Conservation (phyloP, 1,140 invertebrate species). For the Ostrea edulis region DNA sequence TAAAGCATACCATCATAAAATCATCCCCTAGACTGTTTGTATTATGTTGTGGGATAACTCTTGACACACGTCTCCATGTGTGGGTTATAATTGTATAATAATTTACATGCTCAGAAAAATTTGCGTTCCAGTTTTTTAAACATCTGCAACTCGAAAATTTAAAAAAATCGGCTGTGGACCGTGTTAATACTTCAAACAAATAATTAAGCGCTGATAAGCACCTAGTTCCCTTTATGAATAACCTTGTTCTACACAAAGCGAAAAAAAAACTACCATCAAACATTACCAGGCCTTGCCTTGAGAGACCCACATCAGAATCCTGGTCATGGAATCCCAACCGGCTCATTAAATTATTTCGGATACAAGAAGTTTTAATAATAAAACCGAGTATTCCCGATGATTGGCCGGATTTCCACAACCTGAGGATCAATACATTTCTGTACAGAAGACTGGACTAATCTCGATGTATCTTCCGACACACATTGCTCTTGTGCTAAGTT, state of each 20-base stretch:
- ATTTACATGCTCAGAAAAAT: too few relatives aligned
- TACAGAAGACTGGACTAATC: too few relatives aligned
- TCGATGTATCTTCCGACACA: too few relatives aligned
- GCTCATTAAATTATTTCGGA: constrained; percentile 14
- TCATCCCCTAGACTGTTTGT: too few relatives aligned
- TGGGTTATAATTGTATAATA: too few relatives aligned
- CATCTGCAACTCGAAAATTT: too few relatives aligned
- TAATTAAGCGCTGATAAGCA: not conserved
- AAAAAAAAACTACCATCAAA: not conserved
- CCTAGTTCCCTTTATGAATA: not conserved
- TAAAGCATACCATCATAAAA: too few relatives aligned
- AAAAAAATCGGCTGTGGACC: not conserved
- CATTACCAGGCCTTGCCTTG: not conserved
- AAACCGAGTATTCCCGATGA: not conserved
- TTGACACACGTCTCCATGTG: too few relatives aligned
- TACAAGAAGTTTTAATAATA: not conserved
- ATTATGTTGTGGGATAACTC: too few relatives aligned
- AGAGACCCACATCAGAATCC: not conserved
- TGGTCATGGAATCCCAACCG: not conserved
- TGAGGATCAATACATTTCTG: too few relatives aligned
- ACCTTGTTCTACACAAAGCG: not conserved
- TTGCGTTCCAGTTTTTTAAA: too few relatives aligned
- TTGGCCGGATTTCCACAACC: not conserved
- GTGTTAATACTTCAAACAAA: not conserved
- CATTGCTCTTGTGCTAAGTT: too few relatives aligned